Conservation (phyloP, 2,113 vertebrate genomes). For the Oxyura jamaicensis region DNA sequence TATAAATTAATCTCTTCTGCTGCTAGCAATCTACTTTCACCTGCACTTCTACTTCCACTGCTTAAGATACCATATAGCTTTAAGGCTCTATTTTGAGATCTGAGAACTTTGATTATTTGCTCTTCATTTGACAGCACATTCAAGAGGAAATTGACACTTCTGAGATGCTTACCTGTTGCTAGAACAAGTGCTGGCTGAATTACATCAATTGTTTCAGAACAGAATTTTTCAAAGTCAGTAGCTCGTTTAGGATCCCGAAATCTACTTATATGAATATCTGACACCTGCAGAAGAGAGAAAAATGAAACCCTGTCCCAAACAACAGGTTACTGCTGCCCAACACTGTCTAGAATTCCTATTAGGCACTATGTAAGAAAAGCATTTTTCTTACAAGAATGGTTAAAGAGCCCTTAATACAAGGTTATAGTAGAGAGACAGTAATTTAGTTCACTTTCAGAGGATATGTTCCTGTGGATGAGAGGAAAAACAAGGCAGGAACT, state of each 20-base stretch:
- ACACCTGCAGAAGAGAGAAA: conserved; percentile 77
- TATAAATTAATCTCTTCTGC: neutral
- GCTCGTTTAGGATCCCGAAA: conserved; percentile 86
- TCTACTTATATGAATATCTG: conserved; percentile 95
- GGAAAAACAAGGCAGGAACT: neutral
- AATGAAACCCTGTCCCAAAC: neutral
- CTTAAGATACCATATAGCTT: neutral
- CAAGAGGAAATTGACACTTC: neutral
- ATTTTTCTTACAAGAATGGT: neutral
- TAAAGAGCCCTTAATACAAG: neutral
- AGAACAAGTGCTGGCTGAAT: conserved; percentile 92
- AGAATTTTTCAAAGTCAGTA: conserved; percentile 93
- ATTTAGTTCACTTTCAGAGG: neutral
- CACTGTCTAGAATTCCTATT: neutral
- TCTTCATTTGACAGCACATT: neutral
- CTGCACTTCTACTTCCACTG: neutral
- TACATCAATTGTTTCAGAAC: conserved; percentile 87
- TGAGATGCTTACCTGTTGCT: conserved; percentile 86
- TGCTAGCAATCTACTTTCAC: neutral
- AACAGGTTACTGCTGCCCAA: neutral
- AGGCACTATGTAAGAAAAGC: neutral
- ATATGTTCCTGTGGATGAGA: neutral
- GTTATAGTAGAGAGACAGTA: neutral
- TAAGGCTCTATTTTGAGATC: neutral
- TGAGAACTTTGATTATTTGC: neutral